Evolutionary conservation across 2,113 vertebrate species (phyloP).

Genomic region (Sphaerodactylus townsendi): DNA sequence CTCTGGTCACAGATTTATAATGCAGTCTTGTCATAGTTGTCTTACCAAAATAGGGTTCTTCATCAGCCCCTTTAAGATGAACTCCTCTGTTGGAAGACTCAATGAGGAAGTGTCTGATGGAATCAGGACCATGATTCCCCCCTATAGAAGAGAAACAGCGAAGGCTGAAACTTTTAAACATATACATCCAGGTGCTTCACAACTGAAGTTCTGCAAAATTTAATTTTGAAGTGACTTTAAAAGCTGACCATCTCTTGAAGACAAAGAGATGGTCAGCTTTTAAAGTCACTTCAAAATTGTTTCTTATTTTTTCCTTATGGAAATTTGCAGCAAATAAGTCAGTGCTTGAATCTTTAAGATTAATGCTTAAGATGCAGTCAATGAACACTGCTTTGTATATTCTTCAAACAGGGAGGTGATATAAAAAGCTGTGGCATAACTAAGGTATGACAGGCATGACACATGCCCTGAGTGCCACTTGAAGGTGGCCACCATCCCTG

Average conservation of each 20-base stretch:
- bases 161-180: neutral
- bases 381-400: neutral
- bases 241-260: neutral
- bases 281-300: too few species aligned
- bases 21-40: neutral
- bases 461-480: too few species aligned
- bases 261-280: too few species aligned
- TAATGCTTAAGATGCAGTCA: neutral
- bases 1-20: neutral
- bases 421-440: too few species aligned
- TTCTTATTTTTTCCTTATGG: neutral
- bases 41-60: conserved; percentile 92
- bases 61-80: conserved; percentile 84
- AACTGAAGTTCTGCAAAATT: neutral
- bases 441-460: too few species aligned
- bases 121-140: conserved; percentile 60
- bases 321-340: neutral
- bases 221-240: neutral
- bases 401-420: neutral
- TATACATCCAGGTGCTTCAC: too few species aligned
- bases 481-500: too few species aligned
- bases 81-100: conserved; percentile 91
- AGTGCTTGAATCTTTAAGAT: neutral
- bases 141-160: conserved; percentile 24
- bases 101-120: conserved; percentile 87